Conservation (phyloP, 2,113 vertebrate genomes). For the Lynx canadensis region DNA sequence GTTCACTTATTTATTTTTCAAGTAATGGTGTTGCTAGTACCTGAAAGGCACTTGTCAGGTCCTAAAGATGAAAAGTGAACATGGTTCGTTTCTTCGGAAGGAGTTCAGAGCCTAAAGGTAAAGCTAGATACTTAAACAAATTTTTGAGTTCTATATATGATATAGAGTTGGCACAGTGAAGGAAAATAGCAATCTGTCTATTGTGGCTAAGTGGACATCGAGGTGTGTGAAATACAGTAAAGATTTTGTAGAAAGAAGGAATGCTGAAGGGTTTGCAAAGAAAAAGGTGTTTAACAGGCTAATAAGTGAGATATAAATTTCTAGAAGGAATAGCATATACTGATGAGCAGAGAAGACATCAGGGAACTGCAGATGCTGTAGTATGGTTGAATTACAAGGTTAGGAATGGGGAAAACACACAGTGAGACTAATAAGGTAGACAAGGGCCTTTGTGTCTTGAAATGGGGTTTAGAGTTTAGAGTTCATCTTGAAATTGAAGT, state of each 20-base stretch:
- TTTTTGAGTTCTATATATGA: neutral
- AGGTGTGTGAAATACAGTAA: neutral
- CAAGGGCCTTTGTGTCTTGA: neutral
- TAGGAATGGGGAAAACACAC: neutral
- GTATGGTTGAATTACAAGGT: neutral
- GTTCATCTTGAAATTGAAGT: neutral
- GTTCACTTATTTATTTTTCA: neutral
- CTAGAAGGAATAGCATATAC: neutral
- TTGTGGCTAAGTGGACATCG: neutral
- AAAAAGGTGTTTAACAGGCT: neutral
- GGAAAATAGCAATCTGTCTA: neutral
- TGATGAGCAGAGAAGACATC: neutral
- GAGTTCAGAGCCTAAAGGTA: neutral
- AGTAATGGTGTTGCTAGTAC: neutral
- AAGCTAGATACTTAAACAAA: neutral
- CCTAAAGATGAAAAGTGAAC: neutral
- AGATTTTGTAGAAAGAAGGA: neutral
- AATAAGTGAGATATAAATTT: neutral
- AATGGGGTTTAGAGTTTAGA: neutral
- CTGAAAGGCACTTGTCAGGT: neutral
- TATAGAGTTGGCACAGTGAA: neutral
- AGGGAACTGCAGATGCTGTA: neutral
- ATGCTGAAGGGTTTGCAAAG: neutral
- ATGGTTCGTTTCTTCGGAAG: neutral
- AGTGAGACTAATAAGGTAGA: neutral